A percentile compares a stretch with the other conserved stretches of the same genome.
Evolutionary conservation across 2,113 vertebrate species (phyloP).

Genomic region (Microcebus tavaratra): DNA sequence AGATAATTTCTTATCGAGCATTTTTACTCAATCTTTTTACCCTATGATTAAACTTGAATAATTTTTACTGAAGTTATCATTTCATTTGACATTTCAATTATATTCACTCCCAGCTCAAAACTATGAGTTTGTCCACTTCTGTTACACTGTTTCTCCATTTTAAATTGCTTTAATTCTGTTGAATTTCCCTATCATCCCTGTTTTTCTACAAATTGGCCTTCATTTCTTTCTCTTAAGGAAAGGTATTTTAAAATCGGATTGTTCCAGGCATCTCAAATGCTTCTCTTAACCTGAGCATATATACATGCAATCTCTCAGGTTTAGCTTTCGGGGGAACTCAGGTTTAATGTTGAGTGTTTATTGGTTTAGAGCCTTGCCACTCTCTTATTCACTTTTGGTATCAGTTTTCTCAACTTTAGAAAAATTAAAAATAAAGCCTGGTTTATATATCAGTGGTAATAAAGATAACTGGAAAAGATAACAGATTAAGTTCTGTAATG

Average conservation of each 20-base stretch:
- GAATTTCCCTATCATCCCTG: background rate
- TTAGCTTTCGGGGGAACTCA: background rate
- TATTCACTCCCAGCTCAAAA: background rate
- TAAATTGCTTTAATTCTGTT: background rate
- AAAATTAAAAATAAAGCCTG: background rate
- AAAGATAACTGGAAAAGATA: background rate
- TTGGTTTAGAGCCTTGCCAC: background rate
- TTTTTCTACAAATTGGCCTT: background rate
- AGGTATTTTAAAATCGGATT: background rate
- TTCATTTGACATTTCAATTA: background rate
- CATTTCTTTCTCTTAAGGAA: background rate
- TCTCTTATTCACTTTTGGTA: background rate
- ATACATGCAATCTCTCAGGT: background rate
- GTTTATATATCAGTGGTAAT: background rate
- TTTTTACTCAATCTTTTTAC: background rate
- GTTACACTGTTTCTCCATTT: background rate
- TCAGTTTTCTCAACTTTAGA: background rate
- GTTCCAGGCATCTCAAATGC: background rate
- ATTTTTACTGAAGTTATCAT: background rate
- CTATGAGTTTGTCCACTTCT: background rate
- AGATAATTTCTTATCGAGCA: background rate
- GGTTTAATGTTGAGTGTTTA: background rate
- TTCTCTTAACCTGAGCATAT: background rate
- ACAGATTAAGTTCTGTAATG: background rate
- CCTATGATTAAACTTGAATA: background rate